These are phyloP conservation scores for Margaritifera margaritifera DNA, from an alignment of 2,888 invertebrate genomes.

Conservation along the genomic window DNA sequence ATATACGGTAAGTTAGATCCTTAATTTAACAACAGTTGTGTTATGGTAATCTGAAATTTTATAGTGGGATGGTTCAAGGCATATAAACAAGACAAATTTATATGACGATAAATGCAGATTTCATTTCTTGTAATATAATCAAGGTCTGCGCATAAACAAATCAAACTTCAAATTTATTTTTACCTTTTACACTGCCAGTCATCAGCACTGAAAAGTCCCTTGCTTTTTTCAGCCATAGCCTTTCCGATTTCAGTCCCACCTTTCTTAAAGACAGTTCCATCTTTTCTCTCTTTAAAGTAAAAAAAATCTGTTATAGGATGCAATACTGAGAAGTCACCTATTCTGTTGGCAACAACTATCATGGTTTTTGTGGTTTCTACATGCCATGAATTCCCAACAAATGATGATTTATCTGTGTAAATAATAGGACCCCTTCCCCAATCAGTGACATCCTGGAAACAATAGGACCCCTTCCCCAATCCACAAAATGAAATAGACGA, in stretches of 20 bases:
- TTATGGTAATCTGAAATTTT: constrained; percentile 1
- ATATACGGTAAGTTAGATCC: too few relatives aligned
- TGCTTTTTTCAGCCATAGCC: constrained; percentile 97
- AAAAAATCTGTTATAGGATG: background rate
- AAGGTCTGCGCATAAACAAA: background rate
- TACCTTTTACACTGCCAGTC: constrained; percentile 99
- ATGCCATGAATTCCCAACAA: too few relatives aligned
- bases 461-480: too few relatives aligned
- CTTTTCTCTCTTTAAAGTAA: constrained; percentile 66
- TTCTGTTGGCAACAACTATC: too few relatives aligned
- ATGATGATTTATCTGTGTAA: too few relatives aligned
- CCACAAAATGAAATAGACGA: too few relatives aligned
- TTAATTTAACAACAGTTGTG: too few relatives aligned
- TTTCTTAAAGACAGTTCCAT: constrained; percentile 64
- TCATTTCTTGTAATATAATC: background rate
- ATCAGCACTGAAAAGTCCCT: constrained; percentile 96
- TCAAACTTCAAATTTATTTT: constrained; percentile 20
- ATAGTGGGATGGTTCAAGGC: background rate
- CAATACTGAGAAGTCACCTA: background rate
- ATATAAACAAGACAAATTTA: background rate
- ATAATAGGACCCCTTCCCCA: too few relatives aligned
- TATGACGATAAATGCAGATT: background rate
- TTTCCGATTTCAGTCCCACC: constrained; percentile 95
- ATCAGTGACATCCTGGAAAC: too few relatives aligned
- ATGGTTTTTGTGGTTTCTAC: too few relatives aligned